Conservation (phyloP, 92 coral and sea anemone genomes). For the Parazoanthus swiftii region DNA sequence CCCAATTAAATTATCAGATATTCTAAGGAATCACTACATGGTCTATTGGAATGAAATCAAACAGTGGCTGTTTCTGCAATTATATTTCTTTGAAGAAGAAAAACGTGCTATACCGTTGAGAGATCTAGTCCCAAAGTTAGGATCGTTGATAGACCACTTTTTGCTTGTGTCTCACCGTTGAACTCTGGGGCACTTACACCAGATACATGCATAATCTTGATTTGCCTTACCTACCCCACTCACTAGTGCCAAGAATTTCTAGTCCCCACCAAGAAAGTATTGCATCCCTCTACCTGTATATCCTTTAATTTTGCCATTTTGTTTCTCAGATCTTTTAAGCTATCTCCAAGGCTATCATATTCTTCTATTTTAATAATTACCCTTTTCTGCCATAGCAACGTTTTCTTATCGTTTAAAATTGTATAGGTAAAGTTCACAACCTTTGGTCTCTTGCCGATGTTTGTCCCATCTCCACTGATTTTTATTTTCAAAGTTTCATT, state of each 20-base stretch:
- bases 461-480: constrained; percentile 49
- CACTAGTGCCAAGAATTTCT: constrained; percentile 67
- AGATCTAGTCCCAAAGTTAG: constrained; percentile 50
- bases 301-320: constrained; percentile 44
- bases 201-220: constrained; percentile 64
- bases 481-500: constrained; percentile 2
- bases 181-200: constrained; percentile 63
- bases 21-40: too few relatives aligned
- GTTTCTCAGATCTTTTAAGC: constrained; percentile 36
- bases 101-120: constrained; percentile 37
- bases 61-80: too few relatives aligned
- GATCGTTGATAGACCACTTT: constrained; percentile 56
- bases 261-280: constrained; percentile 66
- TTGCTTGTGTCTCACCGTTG: constrained; percentile 48
- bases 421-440: constrained; percentile 48
- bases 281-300: constrained; percentile 33
- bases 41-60: too few relatives aligned
- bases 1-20: too few relatives aligned
- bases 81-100: constrained; percentile 1
- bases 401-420: constrained; percentile 26
- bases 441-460: constrained; percentile 36
- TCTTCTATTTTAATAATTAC: not conserved
- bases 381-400: constrained; percentile 42
- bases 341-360: constrained; percentile 37
- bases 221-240: constrained; percentile 66